phyloP scores from a whole-genome alignment of 2,797 vertebrate species.

The Sebastes aleutianus region DNA sequence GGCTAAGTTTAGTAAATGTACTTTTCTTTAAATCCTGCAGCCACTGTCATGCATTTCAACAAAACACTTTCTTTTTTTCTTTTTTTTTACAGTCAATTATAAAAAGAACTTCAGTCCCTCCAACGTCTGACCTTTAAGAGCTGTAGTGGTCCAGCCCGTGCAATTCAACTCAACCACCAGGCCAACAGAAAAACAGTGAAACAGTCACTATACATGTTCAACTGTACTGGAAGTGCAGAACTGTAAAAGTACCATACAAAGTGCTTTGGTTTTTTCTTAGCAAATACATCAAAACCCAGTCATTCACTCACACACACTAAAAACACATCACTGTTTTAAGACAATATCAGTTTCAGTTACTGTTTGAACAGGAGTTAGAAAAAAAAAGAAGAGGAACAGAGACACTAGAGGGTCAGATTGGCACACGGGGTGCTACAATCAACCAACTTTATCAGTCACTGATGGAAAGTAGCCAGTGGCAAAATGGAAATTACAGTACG shows the following conservation, averaged over 20 bases:
- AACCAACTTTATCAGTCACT: conserved; percentile 73
- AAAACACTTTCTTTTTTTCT: conserved; percentile 32
- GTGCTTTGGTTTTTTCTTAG: conserved; percentile 74
- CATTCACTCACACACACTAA: conserved; percentile 42
- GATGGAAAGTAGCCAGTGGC: conserved; percentile 85
- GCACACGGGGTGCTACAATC: conserved; percentile 73
- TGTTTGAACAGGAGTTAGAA: conserved; percentile 49
- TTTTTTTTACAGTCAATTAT: conserved; percentile 50
- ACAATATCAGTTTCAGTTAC: conserved; percentile 68
- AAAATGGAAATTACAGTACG: conserved; percentile 85
- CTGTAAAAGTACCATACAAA: conserved; percentile 78
- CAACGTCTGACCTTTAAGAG: conserved; percentile 47
- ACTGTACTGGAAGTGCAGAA: conserved; percentile 72
- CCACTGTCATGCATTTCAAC: conserved; percentile 53
- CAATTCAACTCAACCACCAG: conserved; percentile 47
- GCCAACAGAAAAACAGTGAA: conserved; percentile 48
- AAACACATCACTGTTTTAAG: conserved; percentile 66
- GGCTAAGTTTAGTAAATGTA: conserved; percentile 23
- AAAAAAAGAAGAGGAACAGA: conserved; percentile 40
- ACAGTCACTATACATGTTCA: conserved; percentile 63
- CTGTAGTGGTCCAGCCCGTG: conserved; percentile 54
- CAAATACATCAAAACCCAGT: conserved; percentile 61
- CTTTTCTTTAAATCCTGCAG: conserved; percentile 42
- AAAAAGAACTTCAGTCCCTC: conserved; percentile 44
- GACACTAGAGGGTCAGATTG: conserved; percentile 62